Conservation (phyloP, 2,113 vertebrate genomes). For the Rhinichthys klamathensis region DNA sequence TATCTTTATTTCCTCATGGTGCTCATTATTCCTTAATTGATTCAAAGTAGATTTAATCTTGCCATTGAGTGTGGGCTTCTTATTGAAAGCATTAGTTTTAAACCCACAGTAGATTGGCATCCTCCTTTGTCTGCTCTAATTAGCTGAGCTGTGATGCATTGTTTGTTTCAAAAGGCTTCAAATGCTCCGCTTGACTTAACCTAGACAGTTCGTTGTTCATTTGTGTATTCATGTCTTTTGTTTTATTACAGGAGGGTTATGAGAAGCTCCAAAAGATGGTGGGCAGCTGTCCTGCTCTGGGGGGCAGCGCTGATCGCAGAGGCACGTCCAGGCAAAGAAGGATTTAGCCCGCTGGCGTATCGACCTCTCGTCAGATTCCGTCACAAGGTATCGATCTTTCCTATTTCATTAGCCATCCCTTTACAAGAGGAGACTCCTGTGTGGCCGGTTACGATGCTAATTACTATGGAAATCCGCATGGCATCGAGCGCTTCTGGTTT, state of each 20-base stretch:
- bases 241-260: slow-evolving; percentile 73
- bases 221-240: slow-evolving; percentile 42
- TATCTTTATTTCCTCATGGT: slow-evolving; percentile 71
- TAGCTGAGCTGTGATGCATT: slow-evolving; percentile 67
- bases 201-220: slow-evolving; percentile 4
- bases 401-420: slow-evolving; percentile 40
- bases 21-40: slow-evolving; percentile 71
- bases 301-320: slow-evolving; percentile 60
- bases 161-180: slow-evolving; percentile 40
- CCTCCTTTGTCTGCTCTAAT: slow-evolving; percentile 71
- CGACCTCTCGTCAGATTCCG: slow-evolving; percentile 78
- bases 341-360: slow-evolving; percentile 67
- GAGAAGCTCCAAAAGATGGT: slow-evolving; percentile 68
- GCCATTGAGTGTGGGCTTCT: slow-evolving; percentile 47
- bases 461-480: slow-evolving; percentile 34
- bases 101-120: slow-evolving; percentile 63
- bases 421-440: slow-evolving; percentile 40
- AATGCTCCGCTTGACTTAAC: slow-evolving; percentile 13
- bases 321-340: slow-evolving; percentile 69
- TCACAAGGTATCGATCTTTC: slow-evolving; percentile 79
- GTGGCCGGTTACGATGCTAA: slow-evolving; percentile 35
- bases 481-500: slow-evolving; percentile 1
- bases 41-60: slow-evolving; percentile 74
- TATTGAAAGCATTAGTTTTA: slow-evolving; percentile 73
- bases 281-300: slow-evolving; percentile 67